Evolutionary conservation across 2,888 invertebrate genomes (phyloP), one percentile per base, ranked within the genome.

Genomic region (Phrixothrix hirtus): DNA sequence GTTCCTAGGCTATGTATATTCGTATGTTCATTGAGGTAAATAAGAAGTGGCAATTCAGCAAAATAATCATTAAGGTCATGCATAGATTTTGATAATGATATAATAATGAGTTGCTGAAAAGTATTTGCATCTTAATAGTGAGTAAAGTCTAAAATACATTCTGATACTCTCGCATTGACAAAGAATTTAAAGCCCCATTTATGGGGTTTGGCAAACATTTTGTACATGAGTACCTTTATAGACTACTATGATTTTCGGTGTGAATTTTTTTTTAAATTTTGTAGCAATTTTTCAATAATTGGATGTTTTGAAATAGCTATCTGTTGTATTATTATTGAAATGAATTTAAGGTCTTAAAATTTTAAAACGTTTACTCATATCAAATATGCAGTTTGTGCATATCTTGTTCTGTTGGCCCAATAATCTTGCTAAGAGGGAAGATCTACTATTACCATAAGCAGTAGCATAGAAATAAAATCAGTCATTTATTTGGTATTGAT

Each of bases 361-460:
- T 62, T 67, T 55, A 46, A 64, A 70, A 4, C 63, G 31, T 46
- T 66, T 63, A 35, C 66, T 15, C 10, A 25, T 67, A 71, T 69
- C 10, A 68, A 11, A 30, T 64, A 55, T 7, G 67, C 63, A 17
- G 69, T 54, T 26, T 53, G 26, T 17, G 43, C 30, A 21, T n/a
- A n/a, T n/a, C n/a, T n/a, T n/a, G 41, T 48, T n/a, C 9, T n/a
- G 7, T 2, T 9, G 7, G 57, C 26, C 60, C 58, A 60, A 14
- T 57, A 60, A 30, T 60, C 57, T 43, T 49, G 38, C 31, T 66
- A 65, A 31, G 59, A 49, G 5, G 65, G 64, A 56, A 68, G 52
- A 12, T 13, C 6, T 1, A 65, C 64, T 26, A 69, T 55, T 21
- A 68, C 66, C 69, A 69, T 68, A 1, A 64, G n/a, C 6, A 68